Base-by-base conservation (phyloP, 1,140 invertebrate genomes). In the Eriocheir sinensis region DNA sequence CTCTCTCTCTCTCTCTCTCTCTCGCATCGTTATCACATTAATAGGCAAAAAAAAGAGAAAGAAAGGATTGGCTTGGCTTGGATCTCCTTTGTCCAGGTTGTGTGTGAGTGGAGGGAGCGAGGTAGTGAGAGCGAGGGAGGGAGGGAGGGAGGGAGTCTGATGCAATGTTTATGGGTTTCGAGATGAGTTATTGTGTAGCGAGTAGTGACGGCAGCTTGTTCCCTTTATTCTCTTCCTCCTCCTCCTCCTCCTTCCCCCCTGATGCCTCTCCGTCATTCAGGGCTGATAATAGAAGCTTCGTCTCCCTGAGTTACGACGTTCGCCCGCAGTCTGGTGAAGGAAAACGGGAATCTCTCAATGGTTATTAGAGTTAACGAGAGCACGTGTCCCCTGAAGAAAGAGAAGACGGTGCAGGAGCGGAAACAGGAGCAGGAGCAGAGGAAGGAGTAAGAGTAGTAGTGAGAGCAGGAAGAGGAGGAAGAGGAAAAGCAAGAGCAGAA, bases 251-350 rank as follows among this genome's bases (percentile, higher is more conserved):
- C 60, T 72, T 2, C 27, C 27, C n/a, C 60, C 8, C 44, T 48
- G 4, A 21, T 21, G 48, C 6, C 60, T 72, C 60, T 72, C 21
- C 21, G 12, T 72, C 60, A 72, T 72, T 72, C 60, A 72, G 6
- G 12, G 60, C 6, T 21, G 27, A n/a, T 72, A n/a, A n/a, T 72
- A n/a, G 60, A n/a, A n/a, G 60, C 12, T 27, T 72, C 60, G 21
- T 72, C 60, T 72, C 21, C n/a, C 4, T n/a, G 44, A 4, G 15
- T 48, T 48, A 48, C 44, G 44, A 8, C 44, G 44, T 15, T 8
- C 6, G 60, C 60, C n/a, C 40, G 86, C 30, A 89, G 8, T 89
- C 86, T 41, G 32, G 30, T 41, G 86, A 89, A 89, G 60, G 60
- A 72, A n/a, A 72, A 72, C 60, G 48, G 21, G 48, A 72, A n/a